Percentiles rank a stretch among this genome's conserved stretches.
phyloP scores from a whole-genome alignment of 1,140 invertebrate species.

The Macrobrachium rosenbergii region DNA sequence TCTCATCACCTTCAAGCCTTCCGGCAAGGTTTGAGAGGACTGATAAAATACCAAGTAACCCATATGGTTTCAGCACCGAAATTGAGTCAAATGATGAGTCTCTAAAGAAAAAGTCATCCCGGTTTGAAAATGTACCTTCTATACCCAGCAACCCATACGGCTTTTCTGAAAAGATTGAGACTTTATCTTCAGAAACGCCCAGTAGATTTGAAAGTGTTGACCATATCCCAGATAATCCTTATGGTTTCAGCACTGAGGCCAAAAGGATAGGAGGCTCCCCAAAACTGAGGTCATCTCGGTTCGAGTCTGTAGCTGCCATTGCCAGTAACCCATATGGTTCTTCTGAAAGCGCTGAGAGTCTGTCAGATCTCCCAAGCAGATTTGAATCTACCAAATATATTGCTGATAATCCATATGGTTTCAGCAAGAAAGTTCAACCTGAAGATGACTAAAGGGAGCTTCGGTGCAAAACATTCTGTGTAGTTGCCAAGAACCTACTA shows the following conservation, averaged over 20 bases:
- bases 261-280: background rate
- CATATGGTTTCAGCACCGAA: background rate
- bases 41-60: background rate
- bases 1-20: background rate
- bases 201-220: background rate
- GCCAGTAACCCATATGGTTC: background rate
- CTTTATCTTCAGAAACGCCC: background rate
- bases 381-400: background rate
- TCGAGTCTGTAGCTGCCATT: background rate
- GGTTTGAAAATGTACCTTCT: background rate
- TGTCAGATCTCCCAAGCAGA: background rate
- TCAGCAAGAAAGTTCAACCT: background rate
- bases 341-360: background rate
- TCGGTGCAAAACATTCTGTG: no score
- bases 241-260: background rate
- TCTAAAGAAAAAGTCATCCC: background rate
- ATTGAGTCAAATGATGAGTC: background rate
- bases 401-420: background rate
- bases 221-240: conserved; percentile 1
- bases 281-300: background rate
- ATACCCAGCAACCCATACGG: background rate
- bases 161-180: background rate
- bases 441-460: background rate
- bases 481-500: no score
- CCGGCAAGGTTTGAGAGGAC: background rate